These are phyloP conservation scores for Sterna hirundo DNA, from an alignment of 2,113 vertebrate genomes.

Conservation along the genomic window DNA sequence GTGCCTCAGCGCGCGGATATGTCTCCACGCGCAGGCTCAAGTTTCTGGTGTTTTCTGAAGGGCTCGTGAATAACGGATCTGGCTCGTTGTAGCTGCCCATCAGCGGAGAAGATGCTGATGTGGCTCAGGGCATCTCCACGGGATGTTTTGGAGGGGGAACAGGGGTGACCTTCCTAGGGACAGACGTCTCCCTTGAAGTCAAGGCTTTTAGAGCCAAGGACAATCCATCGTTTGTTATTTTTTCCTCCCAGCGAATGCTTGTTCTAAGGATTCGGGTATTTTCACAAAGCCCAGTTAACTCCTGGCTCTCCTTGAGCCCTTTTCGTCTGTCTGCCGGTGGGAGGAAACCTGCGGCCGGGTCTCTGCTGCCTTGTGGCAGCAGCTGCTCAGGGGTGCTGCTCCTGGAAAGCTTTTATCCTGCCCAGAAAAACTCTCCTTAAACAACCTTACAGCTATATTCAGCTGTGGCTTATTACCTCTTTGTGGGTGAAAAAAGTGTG, in stretches of 20 bases:
- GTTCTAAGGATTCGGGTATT: not conserved
- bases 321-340: not conserved
- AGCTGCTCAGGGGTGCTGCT: not conserved
- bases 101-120: rapidly evolving
- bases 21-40: not conserved
- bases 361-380: not conserved
- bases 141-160: not conserved
- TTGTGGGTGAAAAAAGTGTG: rapidly evolving
- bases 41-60: not conserved
- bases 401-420: not conserved
- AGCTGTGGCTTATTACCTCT: not conserved
- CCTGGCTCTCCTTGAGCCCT: not conserved
- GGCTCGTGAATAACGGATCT: rapidly evolving
- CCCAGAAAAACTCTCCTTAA: not conserved
- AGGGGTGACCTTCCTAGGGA: not conserved
- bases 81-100: rapidly evolving
- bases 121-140: rapidly evolving
- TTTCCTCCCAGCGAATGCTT: not conserved
- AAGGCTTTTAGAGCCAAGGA: not conserved
- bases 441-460: not conserved
- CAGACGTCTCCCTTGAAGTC: not conserved
- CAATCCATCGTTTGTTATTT: not conserved
- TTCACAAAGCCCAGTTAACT: rapidly evolving
- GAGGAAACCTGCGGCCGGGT: not conserved
- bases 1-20: too few species aligned